These are phyloP conservation scores for Anthoptus insignis DNA, from an alignment of 2,888 invertebrate species.

Conservation along the genomic window DNA sequence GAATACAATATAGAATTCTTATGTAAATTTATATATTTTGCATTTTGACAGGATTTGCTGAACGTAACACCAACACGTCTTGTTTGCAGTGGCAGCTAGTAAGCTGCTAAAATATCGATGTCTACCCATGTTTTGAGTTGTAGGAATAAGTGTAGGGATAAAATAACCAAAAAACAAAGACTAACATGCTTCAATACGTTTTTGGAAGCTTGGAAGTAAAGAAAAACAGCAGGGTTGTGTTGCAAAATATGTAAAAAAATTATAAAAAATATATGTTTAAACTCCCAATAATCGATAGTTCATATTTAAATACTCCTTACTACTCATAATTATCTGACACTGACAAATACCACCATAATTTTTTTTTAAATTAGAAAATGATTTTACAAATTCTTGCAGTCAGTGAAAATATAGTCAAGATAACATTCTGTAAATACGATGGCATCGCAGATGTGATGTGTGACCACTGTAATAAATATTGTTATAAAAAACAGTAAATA, in stretches of 20 bases:
- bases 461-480: too few species aligned
- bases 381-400: too few species aligned
- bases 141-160: not conserved
- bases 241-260: slow-evolving; percentile 39
- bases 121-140: slow-evolving; percentile 1
- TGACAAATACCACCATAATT: too few species aligned
- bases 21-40: not conserved
- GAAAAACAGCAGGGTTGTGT: slow-evolving; percentile 35
- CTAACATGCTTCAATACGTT: slow-evolving; percentile 41
- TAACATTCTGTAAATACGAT: too few species aligned
- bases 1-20: not conserved
- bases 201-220: slow-evolving; percentile 44
- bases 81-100: not conserved
- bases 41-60: slow-evolving; percentile 3
- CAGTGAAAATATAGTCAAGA: too few species aligned
- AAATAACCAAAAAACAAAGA: not conserved
- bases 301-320: too few species aligned
- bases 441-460: too few species aligned
- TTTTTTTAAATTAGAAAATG: too few species aligned
- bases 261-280: slow-evolving; percentile 36
- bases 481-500: too few species aligned
- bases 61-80: slow-evolving; percentile 1
- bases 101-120: slow-evolving; percentile 1
- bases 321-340: too few species aligned
- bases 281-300: slow-evolving; percentile 36